Base-by-base conservation (phyloP, 2,888 invertebrate genomes). In the Helicoverpa assulta region DNA sequence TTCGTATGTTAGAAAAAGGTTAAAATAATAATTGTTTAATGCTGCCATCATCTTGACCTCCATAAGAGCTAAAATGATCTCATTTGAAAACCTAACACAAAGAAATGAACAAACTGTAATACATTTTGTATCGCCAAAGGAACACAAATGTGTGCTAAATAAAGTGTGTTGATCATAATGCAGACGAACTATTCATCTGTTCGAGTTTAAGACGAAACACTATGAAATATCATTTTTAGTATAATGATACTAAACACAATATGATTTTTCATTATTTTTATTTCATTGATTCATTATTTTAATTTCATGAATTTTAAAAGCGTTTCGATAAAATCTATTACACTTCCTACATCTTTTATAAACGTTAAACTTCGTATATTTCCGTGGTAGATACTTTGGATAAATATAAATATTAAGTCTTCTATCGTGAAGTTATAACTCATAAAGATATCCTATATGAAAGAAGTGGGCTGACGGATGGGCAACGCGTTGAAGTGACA, bases 61-160 rank as follows among this genome's bases (percentile, higher is more conserved):
- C 18, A 14, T 5, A 1, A 10, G 5, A 26, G 14, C 33, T 3
- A 18, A 59, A 56, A 55, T 26, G n/a, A 54, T 14, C 19, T 2
- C 8, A 33, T 33, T n/a, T 50, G 7, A 0, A 12, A 21, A 21
- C 21, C 18, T 8, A 18, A 21, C 40, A 55, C 10, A 60, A 60
- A 66, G 37, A 55, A 47, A 54, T 54, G 33, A 40, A 21, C 3
- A 0, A 37, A 40, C 8, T 50, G 7, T 3, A 14, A 14, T 37
- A 29, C 3, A 33, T 18, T 55, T 47, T 53, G 63, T 47, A 47
- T 40, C 19, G 6, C 16, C 16, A 16, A 29, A 57, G 10, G 5
- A 72, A 54, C 12, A 57, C n/a, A 72, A 58, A 67, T 43, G 54
- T 66, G 33, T 73, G 21, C n/a, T 7, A 21, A 33, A 43, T 43